Evolutionary conservation across 2,113 vertebrate genomes (phyloP).

Genomic region (Eleginops maclovinus): DNA sequence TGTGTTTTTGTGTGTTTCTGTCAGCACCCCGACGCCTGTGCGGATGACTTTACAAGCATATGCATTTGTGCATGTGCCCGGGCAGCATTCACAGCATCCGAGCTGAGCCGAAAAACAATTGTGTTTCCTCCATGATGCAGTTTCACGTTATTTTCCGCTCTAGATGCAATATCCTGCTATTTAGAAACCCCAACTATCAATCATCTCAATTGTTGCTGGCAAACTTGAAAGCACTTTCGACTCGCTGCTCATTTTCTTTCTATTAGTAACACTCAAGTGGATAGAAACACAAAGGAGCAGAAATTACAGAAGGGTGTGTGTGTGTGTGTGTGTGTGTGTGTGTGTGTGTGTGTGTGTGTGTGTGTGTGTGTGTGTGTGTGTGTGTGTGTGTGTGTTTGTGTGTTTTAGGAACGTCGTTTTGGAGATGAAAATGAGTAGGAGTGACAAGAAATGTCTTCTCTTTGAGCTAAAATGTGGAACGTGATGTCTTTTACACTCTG

Average conservation of each 20-base stretch:
- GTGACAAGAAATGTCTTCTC: conserved; percentile 45
- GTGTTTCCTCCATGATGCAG: conserved; percentile 12
- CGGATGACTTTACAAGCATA: conserved; percentile 18
- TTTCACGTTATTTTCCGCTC: conserved; percentile 48
- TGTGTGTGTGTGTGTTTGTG: not conserved
- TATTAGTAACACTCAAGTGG: conserved; percentile 71
- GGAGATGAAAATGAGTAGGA: conserved; percentile 36
- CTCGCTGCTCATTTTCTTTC: conserved; percentile 69
- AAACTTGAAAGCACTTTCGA: conserved; percentile 61
- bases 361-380: too few species aligned
- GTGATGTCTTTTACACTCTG: conserved; percentile 23
- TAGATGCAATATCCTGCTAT: conserved; percentile 51
- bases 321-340: not conserved
- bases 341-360: too few species aligned
- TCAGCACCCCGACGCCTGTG: not conserved
- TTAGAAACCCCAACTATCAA: conserved; percentile 68
- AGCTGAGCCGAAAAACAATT: conserved; percentile 9
- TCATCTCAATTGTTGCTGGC: conserved; percentile 73
- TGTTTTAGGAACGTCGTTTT: not conserved
- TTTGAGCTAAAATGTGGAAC: conserved; percentile 30
- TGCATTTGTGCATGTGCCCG: conserved; percentile 11
- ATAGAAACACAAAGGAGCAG: conserved; percentile 50
- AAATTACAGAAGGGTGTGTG: conserved; percentile 34
- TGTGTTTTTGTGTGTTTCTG: conserved; percentile 28
- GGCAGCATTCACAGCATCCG: not conserved